Evolutionary conservation across 2,888 invertebrate genomes (phyloP).

Genomic region (Aelia acuminata): DNA sequence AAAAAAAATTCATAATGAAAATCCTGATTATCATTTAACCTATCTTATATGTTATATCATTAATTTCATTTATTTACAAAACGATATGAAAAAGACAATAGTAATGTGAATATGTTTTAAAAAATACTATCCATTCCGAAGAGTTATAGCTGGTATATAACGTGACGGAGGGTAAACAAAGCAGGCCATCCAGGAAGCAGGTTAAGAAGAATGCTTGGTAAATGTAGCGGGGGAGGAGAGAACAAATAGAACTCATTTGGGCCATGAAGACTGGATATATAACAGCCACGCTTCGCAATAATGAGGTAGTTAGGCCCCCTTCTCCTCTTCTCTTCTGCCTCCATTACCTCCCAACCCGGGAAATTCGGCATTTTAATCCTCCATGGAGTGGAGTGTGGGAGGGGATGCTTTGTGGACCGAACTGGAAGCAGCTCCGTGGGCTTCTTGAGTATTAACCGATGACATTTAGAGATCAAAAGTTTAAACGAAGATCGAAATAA

Average conservation of each 20-base stretch:
- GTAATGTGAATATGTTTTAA: too few relatives aligned
- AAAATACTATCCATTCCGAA: too few relatives aligned
- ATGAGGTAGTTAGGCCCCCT: constrained; percentile 60
- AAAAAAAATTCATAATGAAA: too few relatives aligned
- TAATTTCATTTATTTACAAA: too few relatives aligned
- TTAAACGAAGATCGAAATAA: background rate
- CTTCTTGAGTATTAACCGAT: background rate
- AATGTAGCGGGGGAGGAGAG: constrained; percentile 11
- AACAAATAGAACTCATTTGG: constrained; percentile 33
- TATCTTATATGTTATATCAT: too few relatives aligned
- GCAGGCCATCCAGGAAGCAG: background rate
- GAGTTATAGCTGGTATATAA: background rate
- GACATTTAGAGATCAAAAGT: background rate
- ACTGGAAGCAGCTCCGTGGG: background rate
- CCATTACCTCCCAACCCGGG: background rate
- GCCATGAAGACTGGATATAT: constrained; percentile 14
- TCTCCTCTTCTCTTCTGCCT: background rate
- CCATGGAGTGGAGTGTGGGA: background rate
- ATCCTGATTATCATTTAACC: too few relatives aligned
- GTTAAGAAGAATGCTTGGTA: background rate
- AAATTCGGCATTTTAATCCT: constrained; percentile 33
- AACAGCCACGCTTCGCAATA: constrained; percentile 29
- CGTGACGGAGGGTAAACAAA: background rate
- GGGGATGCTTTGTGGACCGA: background rate
- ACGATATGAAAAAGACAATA: too few relatives aligned